Evolutionary conservation across 2,797 vertebrate species (phyloP).

Genomic region (Sarcophilus harrisii): DNA sequence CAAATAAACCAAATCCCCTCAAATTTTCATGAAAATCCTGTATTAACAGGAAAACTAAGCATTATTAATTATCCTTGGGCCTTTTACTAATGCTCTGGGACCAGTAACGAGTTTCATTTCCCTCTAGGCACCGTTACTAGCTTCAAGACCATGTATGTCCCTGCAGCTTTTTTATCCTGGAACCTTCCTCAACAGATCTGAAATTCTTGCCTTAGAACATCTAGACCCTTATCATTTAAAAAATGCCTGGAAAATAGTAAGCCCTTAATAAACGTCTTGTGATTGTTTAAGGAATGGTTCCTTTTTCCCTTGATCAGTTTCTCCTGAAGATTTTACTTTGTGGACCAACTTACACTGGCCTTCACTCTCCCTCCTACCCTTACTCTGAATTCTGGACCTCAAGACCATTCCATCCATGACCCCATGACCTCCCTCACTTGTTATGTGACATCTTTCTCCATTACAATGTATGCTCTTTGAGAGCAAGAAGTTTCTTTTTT

Average conservation of each 20-base stretch:
- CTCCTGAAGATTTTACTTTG: not conserved
- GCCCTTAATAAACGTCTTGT: not conserved
- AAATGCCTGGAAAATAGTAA: not conserved
- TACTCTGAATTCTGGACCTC: not conserved
- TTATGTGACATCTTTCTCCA: not conserved
- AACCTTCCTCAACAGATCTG: not conserved
- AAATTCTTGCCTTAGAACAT: not conserved
- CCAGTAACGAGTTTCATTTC: not conserved
- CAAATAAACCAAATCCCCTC: conserved; percentile 19
- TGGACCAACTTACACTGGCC: not conserved
- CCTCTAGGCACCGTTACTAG: not conserved
- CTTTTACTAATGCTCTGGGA: not conserved
- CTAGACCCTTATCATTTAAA: not conserved
- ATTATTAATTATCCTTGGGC: not conserved
- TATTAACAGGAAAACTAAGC: conserved; percentile 25
- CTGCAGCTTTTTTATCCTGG: not conserved
- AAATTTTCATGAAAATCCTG: conserved; percentile 20
- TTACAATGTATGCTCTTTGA: not conserved
- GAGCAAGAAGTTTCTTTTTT: not conserved
- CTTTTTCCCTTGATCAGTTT: not conserved
- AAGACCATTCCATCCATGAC: not conserved
- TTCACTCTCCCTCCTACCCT: not conserved
- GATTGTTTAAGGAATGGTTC: not conserved
- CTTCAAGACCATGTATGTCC: not conserved
- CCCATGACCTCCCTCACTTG: not conserved